Percentiles rank a stretch among this genome's conserved stretches.
These are phyloP conservation scores for Anoncus sp. DNA, from an alignment of 2,888 invertebrate species.

Conservation along the genomic window DNA sequence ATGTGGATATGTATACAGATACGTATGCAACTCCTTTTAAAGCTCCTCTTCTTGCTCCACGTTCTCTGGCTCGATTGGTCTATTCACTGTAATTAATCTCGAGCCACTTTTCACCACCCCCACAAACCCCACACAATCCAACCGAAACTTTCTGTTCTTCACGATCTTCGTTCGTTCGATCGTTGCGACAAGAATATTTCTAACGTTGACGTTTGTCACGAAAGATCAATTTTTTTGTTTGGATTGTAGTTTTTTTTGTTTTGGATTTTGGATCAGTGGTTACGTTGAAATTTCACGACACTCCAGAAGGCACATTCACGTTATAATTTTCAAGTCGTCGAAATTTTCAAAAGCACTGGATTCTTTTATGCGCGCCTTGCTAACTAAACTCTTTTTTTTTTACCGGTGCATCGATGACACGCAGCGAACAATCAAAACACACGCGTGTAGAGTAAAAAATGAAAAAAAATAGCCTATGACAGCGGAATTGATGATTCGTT, in stretches of 20 bases:
- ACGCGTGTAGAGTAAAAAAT: background rate
- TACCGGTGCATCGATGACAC: background rate
- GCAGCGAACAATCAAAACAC: conserved; percentile 1
- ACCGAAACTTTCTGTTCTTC: conserved; percentile 2
- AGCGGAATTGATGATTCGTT: background rate
- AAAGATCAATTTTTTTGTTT: background rate
- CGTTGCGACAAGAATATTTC: conserved; percentile 22
- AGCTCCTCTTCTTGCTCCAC: conserved; percentile 55
- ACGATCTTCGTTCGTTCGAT: conserved; percentile 8
- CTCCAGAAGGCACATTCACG: conserved; percentile 35
- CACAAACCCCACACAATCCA: background rate
- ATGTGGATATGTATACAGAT: conserved; percentile 22
- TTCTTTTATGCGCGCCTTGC: background rate
- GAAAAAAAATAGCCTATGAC: background rate
- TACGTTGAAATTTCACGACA: background rate
- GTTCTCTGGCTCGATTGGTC: conserved; percentile 58
- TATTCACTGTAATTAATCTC: conserved; percentile 59
- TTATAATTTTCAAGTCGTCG: background rate
- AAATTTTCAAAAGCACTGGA: too few relatives aligned
- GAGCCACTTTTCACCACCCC: conserved; percentile 57
- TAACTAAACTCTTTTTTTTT: background rate
- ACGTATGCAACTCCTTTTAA: conserved; percentile 36
- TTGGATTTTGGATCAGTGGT: background rate
- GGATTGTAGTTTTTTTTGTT: background rate
- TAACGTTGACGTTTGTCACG: background rate